These are phyloP conservation scores for Cerceris rybyensis DNA, from an alignment of 2,888 invertebrate species.

Conservation along the genomic window DNA sequence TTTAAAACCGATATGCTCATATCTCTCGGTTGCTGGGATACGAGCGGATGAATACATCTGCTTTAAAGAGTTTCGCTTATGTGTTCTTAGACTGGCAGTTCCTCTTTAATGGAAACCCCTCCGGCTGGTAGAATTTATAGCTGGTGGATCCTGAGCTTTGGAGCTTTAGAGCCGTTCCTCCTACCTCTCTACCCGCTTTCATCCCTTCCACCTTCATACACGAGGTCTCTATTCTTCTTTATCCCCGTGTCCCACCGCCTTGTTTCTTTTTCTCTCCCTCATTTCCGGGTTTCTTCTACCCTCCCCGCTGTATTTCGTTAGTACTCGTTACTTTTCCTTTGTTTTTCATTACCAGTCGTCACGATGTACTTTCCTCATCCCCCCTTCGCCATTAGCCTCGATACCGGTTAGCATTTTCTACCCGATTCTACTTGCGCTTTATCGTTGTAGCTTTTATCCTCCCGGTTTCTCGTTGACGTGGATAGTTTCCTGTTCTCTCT, in stretches of 20 bases:
- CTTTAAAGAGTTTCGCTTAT: slow-evolving; percentile 64
- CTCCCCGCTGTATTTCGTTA: neutral
- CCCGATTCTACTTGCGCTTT: too few species aligned
- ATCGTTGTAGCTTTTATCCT: too few species aligned
- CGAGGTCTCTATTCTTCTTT: slow-evolving; percentile 5
- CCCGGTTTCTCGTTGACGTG: too few species aligned
- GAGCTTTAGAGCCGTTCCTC: slow-evolving; percentile 16
- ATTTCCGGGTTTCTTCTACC: neutral
- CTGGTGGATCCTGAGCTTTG: slow-evolving; percentile 53
- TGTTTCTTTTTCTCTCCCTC: slow-evolving; percentile 2
- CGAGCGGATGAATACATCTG: slow-evolving; percentile 31
- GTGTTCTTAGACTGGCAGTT: slow-evolving; percentile 36
- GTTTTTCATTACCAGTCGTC: neutral
- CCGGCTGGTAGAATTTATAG: slow-evolving; percentile 55
- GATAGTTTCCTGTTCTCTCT: neutral
- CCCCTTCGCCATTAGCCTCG: too few species aligned
- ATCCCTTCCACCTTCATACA: neutral
- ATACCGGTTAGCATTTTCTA: too few species aligned
- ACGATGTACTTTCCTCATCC: too few species aligned
- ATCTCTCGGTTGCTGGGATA: slow-evolving; percentile 44
- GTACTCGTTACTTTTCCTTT: neutral
- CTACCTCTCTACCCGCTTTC: neutral
- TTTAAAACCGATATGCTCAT: slow-evolving; percentile 67
- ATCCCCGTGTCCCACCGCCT: neutral
- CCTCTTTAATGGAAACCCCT: slow-evolving; percentile 58